Percentiles rank a stretch among this genome's conserved stretches.
Conservation (phyloP, 2,888 invertebrate species). For the Ectropis crepuscularia region DNA sequence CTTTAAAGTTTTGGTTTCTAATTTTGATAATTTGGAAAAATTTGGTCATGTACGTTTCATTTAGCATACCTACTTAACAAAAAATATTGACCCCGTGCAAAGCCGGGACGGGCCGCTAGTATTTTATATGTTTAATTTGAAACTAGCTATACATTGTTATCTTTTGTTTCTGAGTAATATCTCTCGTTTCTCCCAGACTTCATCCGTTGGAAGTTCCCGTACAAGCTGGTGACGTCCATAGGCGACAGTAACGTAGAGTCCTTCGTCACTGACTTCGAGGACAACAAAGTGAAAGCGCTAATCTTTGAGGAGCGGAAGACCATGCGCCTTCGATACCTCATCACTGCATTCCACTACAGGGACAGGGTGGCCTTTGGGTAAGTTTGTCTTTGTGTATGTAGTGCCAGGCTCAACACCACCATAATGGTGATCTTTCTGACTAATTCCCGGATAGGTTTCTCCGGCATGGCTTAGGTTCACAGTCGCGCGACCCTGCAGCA, state of each 20-base stretch:
- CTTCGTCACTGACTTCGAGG: slow-evolving; percentile 95
- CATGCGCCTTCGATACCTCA: slow-evolving; percentile 93
- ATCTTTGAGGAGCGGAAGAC: slow-evolving; percentile 92
- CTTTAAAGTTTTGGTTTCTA: no score
- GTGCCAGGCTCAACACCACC: not conserved
- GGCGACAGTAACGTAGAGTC: slow-evolving; percentile 89
- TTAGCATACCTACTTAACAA: no score
- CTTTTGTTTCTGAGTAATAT: no score
- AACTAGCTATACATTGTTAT: no score
- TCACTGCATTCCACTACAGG: slow-evolving; percentile 94
- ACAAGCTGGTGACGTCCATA: slow-evolving; percentile 89
- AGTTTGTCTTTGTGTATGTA: slow-evolving; percentile 43
- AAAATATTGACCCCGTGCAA: no score
- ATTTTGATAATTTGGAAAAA: no score
- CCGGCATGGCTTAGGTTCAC: no score
- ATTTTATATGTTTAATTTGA: no score
- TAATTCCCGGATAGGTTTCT: not conserved
- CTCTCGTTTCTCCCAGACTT: slow-evolving; percentile 86
- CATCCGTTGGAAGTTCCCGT: slow-evolving; percentile 94
- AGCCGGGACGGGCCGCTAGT: no score
- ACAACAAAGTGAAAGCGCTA: slow-evolving; percentile 95
- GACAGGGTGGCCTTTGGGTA: slow-evolving; percentile 95
- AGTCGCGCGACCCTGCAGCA: no score
- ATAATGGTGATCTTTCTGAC: not conserved
- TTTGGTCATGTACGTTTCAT: no score